Percentiles rank a stretch among this genome's conserved stretches.
These are phyloP conservation scores for Drosophila paucipuncta DNA, from an alignment of 2,888 invertebrate genomes.

Conservation along the genomic window DNA sequence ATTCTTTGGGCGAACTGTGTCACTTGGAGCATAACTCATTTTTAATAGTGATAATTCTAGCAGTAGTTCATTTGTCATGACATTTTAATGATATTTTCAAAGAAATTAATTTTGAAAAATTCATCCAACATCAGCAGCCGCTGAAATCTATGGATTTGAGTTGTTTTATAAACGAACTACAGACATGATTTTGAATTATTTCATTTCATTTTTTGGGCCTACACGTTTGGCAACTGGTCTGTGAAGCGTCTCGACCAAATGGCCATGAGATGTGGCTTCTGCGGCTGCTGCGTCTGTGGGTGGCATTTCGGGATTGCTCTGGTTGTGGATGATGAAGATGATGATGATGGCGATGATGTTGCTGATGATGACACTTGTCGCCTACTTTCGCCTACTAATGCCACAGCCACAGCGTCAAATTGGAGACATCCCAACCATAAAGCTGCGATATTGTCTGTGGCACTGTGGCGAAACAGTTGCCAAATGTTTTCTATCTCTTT, in stretches of 20 bases:
- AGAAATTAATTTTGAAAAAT: constrained; percentile 56
- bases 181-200: constrained; percentile 63
- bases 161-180: constrained; percentile 54
- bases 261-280: constrained; percentile 24
- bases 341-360: neutral
- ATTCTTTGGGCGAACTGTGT: neutral
- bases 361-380: constrained; percentile 61
- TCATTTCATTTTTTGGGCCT: constrained; percentile 27
- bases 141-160: constrained; percentile 39
- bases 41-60: constrained; percentile 30
- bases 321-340: neutral
- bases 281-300: constrained; percentile 47
- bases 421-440: constrained; percentile 53
- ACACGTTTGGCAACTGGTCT: constrained; percentile 63
- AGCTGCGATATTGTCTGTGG: constrained; percentile 33
- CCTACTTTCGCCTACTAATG: constrained; percentile 54
- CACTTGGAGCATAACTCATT: constrained; percentile 34
- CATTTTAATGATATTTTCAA: constrained; percentile 60
- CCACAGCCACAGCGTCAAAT: constrained; percentile 59
- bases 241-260: constrained; percentile 36
- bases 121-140: constrained; percentile 15
- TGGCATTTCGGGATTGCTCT: constrained; percentile 62
- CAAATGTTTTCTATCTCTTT: constrained; percentile 43
- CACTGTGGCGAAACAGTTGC: constrained; percentile 47
- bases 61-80: constrained; percentile 35